A percentile compares a stretch with the other conserved stretches of the same genome.
These are phyloP conservation scores for Chionodraco myersi DNA, from an alignment of 2,113 vertebrate genomes.

Conservation along the genomic window DNA sequence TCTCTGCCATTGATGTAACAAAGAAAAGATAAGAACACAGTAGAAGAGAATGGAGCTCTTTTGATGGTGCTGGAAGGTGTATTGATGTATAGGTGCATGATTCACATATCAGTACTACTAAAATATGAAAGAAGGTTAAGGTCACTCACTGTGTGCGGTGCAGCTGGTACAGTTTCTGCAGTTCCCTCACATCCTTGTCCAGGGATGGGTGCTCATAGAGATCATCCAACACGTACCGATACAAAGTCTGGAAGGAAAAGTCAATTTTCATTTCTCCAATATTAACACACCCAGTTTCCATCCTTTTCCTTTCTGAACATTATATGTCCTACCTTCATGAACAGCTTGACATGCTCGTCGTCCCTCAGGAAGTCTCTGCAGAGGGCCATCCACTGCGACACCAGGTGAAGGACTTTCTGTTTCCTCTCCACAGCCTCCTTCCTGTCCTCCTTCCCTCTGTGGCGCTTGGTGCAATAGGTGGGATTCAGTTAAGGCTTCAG, in stretches of 20 bases:
- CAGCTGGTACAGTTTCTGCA: conserved; percentile 93
- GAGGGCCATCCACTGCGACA: conserved; percentile 93
- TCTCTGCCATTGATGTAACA: no score
- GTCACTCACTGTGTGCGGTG: conserved; percentile 93
- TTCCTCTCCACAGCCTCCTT: conserved; percentile 91
- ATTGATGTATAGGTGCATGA: no score
- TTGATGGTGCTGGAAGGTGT: no score
- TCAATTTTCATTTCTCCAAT: conserved; percentile 33
- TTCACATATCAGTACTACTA: no score
- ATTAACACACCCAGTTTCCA: conserved; percentile 12
- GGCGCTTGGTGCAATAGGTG: conserved; percentile 94
- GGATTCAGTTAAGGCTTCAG: conserved; percentile 86
- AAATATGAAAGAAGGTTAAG: not conserved
- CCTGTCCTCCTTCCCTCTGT: conserved; percentile 88
- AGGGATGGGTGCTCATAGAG: conserved; percentile 93
- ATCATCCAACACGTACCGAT: conserved; percentile 92
- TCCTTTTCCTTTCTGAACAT: conserved; percentile 6
- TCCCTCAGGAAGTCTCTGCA: conserved; percentile 92
- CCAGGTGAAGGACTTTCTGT: conserved; percentile 92
- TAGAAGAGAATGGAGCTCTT: no score
- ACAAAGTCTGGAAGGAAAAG: conserved; percentile 88
- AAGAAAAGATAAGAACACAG: no score
- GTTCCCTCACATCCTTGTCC: conserved; percentile 92
- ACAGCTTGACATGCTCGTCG: conserved; percentile 92
- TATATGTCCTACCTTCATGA: conserved; percentile 89